Conservation (phyloP, 2,797 vertebrate species). For the Esox masquinongy region DNA sequence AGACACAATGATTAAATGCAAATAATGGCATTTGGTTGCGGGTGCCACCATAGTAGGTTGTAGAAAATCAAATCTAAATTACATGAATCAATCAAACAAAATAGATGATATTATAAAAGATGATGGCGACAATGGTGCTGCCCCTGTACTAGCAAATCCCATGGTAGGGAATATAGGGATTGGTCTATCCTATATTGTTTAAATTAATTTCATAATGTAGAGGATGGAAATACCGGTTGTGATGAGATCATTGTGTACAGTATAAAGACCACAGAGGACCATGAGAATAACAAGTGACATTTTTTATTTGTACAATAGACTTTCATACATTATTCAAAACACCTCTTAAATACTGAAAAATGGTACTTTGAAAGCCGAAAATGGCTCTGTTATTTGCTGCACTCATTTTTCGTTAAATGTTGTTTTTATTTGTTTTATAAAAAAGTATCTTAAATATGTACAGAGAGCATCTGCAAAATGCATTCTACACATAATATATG, state of each 20-base stretch:
- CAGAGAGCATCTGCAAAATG: conserved; percentile 93
- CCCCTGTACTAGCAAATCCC: no score
- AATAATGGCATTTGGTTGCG: no score
- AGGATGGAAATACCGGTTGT: background rate
- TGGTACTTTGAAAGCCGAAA: conserved; percentile 97
- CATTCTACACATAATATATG: conserved; percentile 86
- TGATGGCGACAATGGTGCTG: no score
- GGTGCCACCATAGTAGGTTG: no score
- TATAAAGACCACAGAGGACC: conserved; percentile 48
- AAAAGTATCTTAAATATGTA: conserved; percentile 90
- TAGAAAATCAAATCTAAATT: no score
- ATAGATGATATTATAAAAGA: no score
- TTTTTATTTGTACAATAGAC: conserved; percentile 91
- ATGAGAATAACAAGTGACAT: conserved; percentile 92
- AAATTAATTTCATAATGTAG: background rate
- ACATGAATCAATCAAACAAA: no score
- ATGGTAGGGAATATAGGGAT: no score
- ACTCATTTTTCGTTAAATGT: conserved; percentile 76
- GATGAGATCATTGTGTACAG: background rate
- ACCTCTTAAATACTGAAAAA: conserved; percentile 99
- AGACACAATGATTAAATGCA: no score
- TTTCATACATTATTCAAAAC: conserved; percentile 99
- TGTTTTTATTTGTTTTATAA: conserved; percentile 63
- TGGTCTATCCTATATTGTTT: no score
- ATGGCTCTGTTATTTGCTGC: conserved; percentile 93